A percentile compares a stretch with the other conserved stretches of the same genome.
phyloP scores from a whole-genome alignment of 2,797 vertebrate genomes.

The Takifugu rubripes region DNA sequence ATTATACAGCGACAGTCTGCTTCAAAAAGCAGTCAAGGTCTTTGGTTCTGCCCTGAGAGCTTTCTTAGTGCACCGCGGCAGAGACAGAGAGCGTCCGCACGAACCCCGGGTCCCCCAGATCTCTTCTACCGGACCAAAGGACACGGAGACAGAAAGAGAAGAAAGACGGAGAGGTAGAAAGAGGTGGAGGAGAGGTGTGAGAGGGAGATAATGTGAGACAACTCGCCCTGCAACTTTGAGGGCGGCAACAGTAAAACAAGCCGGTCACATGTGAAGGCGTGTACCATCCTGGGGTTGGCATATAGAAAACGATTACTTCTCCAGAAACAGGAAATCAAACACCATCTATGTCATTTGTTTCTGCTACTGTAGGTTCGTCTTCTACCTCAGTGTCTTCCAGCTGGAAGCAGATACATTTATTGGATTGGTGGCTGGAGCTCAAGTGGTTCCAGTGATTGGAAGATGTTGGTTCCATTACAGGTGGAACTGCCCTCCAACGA shows the following conservation, averaged over 20 bases:
- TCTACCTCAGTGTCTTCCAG: too few relatives aligned
- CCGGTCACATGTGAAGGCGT: slow-evolving; percentile 9
- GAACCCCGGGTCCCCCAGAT: slow-evolving; percentile 49
- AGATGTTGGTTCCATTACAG: too few relatives aligned
- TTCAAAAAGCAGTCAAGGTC: slow-evolving; percentile 73
- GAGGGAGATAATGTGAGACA: slow-evolving; percentile 5
- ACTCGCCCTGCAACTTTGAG: slow-evolving; percentile 14
- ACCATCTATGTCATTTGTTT: too few relatives aligned
- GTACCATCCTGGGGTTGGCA: too few relatives aligned
- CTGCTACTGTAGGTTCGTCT: too few relatives aligned
- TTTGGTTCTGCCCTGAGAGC: slow-evolving; percentile 70
- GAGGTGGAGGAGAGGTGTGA: slow-evolving; percentile 4
- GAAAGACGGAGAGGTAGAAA: slow-evolving; percentile 8
- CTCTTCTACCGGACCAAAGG: slow-evolving; percentile 47
- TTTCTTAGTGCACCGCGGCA: slow-evolving; percentile 50
- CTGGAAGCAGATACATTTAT: too few relatives aligned
- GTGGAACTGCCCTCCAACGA: too few relatives aligned
- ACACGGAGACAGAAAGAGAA: slow-evolving; percentile 18
- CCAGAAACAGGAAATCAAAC: not conserved
- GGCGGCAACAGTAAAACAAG: slow-evolving; percentile 3
- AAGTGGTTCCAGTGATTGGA: too few relatives aligned
- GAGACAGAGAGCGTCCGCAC: slow-evolving; percentile 58
- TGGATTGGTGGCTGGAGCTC: too few relatives aligned
- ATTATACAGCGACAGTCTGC: slow-evolving; percentile 77
- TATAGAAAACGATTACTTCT: too few relatives aligned